Percentiles rank a stretch among this genome's conserved stretches.
phyloP scores from a whole-genome alignment of 2,888 invertebrate species.

The Malacosoma neustria region DNA sequence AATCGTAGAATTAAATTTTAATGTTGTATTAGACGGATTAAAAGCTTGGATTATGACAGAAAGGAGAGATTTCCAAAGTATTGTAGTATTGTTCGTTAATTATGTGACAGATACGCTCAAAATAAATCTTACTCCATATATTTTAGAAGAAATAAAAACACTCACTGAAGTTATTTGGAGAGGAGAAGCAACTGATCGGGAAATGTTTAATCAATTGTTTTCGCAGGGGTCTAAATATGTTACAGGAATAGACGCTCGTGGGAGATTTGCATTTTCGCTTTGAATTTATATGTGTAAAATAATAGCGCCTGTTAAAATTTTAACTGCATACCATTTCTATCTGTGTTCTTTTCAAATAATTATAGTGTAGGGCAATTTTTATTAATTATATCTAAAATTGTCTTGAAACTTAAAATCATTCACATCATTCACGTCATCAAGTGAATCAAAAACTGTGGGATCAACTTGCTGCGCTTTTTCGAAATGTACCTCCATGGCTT shows the following conservation, averaged over 20 bases:
- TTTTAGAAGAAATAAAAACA: constrained; percentile 23
- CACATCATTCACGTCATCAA: neutral
- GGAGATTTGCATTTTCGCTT: neutral
- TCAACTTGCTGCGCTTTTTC: too few relatives aligned
- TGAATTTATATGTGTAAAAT: too few relatives aligned
- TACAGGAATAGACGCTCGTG: constrained; percentile 8
- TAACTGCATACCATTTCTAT: too few relatives aligned
- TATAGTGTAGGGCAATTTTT: neutral
- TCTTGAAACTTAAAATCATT: neutral
- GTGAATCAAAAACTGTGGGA: neutral
- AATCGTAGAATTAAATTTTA: constrained; percentile 18
- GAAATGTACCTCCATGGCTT: too few relatives aligned
- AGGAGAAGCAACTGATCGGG: constrained; percentile 12
- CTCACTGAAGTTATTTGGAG: constrained; percentile 23
- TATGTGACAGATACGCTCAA: constrained; percentile 17
- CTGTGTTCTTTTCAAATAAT: constrained; percentile 3
- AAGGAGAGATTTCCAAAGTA: constrained; percentile 9
- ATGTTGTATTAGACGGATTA: constrained; percentile 15
- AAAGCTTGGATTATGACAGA: constrained; percentile 14
- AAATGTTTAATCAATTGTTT: constrained; percentile 17
- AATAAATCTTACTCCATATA: constrained; percentile 16
- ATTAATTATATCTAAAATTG: neutral
- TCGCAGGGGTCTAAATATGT: constrained; percentile 25
- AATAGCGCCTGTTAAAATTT: too few relatives aligned
- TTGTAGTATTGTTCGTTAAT: constrained; percentile 17